Conservation (phyloP, 2,888 invertebrate species). For the Toxonevra muliebris region DNA sequence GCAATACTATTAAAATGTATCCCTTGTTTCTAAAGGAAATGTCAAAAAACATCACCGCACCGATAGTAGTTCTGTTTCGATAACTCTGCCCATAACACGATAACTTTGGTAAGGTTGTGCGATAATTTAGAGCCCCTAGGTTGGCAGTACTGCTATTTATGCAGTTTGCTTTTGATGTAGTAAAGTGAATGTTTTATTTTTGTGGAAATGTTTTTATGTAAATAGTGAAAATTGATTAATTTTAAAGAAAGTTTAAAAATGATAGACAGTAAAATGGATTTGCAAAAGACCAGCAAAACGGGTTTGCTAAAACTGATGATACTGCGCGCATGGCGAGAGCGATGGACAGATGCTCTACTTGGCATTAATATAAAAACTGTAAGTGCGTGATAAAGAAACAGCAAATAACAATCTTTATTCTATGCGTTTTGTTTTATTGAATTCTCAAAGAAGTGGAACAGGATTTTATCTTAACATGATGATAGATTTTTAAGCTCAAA, state of each 20-base stretch:
- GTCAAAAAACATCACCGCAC: too few species aligned
- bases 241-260: constrained; percentile 39
- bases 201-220: not conserved
- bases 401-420: not conserved
- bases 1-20: too few species aligned
- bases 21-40: too few species aligned
- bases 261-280: constrained; percentile 71
- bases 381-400: constrained; percentile 44
- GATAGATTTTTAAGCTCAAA: constrained; percentile 29
- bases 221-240: not conserved
- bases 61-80: too few species aligned
- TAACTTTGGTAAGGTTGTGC: too few species aligned
- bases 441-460: constrained; percentile 17
- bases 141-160: too few species aligned
- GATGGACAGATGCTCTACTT: constrained; percentile 96
- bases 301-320: constrained; percentile 74
- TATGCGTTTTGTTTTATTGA: constrained; percentile 9
- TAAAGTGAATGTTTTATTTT: not conserved
- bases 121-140: too few species aligned
- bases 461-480: constrained; percentile 24
- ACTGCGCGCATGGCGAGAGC: constrained; percentile 86
- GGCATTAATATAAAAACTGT: constrained; percentile 95
- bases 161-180: too few species aligned
- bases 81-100: too few species aligned
- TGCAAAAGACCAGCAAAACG: constrained; percentile 82